Conservation (phyloP, 2,888 invertebrate species). For the Himalopsyche japonica region DNA sequence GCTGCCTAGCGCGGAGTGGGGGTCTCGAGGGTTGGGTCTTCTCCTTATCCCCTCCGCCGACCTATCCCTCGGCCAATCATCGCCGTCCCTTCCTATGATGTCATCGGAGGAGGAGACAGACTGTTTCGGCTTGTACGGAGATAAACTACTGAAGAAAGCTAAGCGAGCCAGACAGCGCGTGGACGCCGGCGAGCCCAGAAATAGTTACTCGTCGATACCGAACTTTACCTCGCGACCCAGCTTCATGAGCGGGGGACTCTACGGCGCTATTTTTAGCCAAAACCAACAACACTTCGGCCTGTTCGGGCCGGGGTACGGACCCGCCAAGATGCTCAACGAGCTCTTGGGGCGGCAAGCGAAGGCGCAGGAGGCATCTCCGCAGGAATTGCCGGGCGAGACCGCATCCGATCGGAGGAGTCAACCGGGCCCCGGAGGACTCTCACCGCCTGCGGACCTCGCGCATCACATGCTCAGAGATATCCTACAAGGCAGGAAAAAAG, state of each 20-base stretch:
- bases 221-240: constrained; percentile 77
- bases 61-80: constrained; percentile 78
- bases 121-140: constrained; percentile 92
- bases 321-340: constrained; percentile 91
- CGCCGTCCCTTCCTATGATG: constrained; percentile 87
- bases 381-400: constrained; percentile 47
- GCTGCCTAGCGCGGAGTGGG: constrained; percentile 31
- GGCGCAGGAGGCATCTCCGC: constrained; percentile 56
- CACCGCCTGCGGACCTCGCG: constrained; percentile 64
- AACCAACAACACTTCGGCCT: constrained; percentile 80
- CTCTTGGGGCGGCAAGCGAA: constrained; percentile 80
- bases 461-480: constrained; percentile 90
- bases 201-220: constrained; percentile 84
- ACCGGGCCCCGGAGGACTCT: constrained; percentile 49
- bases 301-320: constrained; percentile 83
- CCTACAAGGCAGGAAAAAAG: constrained; percentile 85
- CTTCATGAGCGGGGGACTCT: constrained; percentile 84
- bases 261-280: constrained; percentile 83
- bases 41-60: constrained; percentile 57
- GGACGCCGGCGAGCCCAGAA: constrained; percentile 94
- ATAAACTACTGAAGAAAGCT: constrained; percentile 89
- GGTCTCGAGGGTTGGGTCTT: constrained; percentile 46
- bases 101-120: constrained; percentile 96
- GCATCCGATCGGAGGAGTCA: constrained; percentile 57
- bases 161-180: constrained; percentile 94